phyloP scores from a whole-genome alignment of 2,888 invertebrate genomes.

The Thereva unica region DNA sequence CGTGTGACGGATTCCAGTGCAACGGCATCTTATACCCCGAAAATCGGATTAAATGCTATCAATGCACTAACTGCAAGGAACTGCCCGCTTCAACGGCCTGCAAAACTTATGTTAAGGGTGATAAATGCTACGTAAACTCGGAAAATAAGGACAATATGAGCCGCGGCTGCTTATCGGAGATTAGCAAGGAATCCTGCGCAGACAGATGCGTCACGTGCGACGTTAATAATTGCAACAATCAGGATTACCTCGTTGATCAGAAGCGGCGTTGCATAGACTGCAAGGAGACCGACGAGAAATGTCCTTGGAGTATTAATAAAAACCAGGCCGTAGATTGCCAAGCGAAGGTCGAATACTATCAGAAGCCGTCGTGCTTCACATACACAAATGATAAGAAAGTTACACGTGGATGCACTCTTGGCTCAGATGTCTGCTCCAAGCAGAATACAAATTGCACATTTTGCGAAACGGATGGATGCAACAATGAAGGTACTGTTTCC shows the following conservation, averaged over 20 bases:
- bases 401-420: conserved; percentile 5
- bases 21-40: conserved; percentile 49
- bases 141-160: conserved; percentile 39
- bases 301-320: conserved; percentile 11
- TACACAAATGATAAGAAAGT: conserved; percentile 17
- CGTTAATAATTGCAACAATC: conserved; percentile 44
- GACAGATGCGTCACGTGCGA: conserved; percentile 45
- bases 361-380: conserved; percentile 14
- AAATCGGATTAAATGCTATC: conserved; percentile 50
- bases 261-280: conserved; percentile 13
- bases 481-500: background rate
- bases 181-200: conserved; percentile 41
- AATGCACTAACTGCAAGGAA: conserved; percentile 44
- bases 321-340: background rate
- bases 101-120: conserved; percentile 18
- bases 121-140: conserved; percentile 49
- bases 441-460: background rate
- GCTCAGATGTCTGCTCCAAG: background rate
- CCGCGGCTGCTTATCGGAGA: conserved; percentile 47
- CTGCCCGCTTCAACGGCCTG: background rate
- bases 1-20: conserved; percentile 40
- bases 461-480: conserved; percentile 18
- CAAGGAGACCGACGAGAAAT: conserved; percentile 3
- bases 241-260: background rate
- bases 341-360: background rate